A percentile compares a stretch with the other conserved stretches of the same genome.
These are phyloP conservation scores for Rhinopomastus cyanomelas DNA, from an alignment of 2,113 vertebrate species.

Conservation along the genomic window DNA sequence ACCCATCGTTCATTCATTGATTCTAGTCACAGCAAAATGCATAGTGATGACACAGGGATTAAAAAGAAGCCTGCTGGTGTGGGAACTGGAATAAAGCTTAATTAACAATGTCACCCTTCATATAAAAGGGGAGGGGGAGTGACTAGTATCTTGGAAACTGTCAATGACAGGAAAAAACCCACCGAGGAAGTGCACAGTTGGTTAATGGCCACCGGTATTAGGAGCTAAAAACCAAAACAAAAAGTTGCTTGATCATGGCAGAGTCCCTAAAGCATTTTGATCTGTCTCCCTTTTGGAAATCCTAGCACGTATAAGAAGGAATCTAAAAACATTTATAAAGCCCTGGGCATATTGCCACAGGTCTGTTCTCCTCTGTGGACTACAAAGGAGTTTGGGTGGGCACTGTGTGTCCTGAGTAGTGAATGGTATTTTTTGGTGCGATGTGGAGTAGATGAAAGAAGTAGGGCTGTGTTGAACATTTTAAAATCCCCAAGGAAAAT, in stretches of 20 bases:
- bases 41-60: background rate
- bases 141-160: constrained; percentile 22
- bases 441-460: background rate
- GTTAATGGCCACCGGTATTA: background rate
- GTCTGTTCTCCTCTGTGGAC: background rate
- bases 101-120: constrained; percentile 49
- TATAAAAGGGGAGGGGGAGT: background rate
- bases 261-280: background rate
- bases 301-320: background rate
- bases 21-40: background rate
- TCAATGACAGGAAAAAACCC: constrained; percentile 9
- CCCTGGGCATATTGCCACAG: constrained; percentile 14
- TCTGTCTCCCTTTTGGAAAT: constrained; percentile 6
- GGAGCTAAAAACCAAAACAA: background rate
- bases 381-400: constrained; percentile 1
- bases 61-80: background rate
- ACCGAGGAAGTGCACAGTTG: background rate
- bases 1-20: background rate
- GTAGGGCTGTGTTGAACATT: background rate
- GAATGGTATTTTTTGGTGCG: background rate
- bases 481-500: background rate
- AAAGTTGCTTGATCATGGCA: constrained; percentile 16
- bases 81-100: constrained; percentile 26
- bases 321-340: background rate
- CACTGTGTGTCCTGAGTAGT: background rate